Conservation (phyloP, 2,113 vertebrate species). For the Acanthisitta chloris region DNA sequence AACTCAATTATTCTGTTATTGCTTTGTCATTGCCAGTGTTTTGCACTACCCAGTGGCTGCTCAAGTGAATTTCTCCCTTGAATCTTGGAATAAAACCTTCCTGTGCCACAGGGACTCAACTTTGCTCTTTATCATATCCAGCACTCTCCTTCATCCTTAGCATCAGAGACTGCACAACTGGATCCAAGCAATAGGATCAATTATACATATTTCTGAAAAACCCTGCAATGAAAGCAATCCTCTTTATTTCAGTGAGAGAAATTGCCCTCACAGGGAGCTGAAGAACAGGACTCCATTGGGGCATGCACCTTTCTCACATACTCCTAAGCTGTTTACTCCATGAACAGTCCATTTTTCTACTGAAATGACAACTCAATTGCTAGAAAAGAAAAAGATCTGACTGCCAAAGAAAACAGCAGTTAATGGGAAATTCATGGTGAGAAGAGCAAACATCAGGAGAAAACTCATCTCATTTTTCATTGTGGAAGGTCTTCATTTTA, state of each 20-base stretch:
- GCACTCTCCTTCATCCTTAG: not conserved
- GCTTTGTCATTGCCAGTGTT: not conserved
- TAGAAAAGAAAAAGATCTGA: not conserved
- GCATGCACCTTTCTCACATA: not conserved
- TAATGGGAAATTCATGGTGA: not conserved
- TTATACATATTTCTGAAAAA: not conserved
- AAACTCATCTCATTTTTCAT: not conserved
- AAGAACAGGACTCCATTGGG: not conserved
- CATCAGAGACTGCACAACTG: not conserved
- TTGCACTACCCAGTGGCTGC: not conserved
- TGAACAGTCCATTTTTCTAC: not conserved
- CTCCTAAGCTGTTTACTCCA: not conserved
- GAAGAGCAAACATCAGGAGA: not conserved
- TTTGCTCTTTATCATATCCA: not conserved
- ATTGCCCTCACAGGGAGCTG: not conserved
- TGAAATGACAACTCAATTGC: not conserved
- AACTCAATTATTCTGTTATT: not conserved
- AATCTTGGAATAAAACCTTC: not conserved
- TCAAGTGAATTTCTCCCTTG: not conserved
- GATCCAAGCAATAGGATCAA: not conserved
- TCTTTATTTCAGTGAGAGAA: not conserved
- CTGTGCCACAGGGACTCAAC: not conserved
- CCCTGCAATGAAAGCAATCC: not conserved
- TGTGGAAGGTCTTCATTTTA: not conserved
- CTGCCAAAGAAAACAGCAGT: not conserved